Percentiles rank a stretch among this genome's conserved stretches.
phyloP scores from a whole-genome alignment of 92 coral and sea anemone genomes.

The Epizoanthus illoricatus region DNA sequence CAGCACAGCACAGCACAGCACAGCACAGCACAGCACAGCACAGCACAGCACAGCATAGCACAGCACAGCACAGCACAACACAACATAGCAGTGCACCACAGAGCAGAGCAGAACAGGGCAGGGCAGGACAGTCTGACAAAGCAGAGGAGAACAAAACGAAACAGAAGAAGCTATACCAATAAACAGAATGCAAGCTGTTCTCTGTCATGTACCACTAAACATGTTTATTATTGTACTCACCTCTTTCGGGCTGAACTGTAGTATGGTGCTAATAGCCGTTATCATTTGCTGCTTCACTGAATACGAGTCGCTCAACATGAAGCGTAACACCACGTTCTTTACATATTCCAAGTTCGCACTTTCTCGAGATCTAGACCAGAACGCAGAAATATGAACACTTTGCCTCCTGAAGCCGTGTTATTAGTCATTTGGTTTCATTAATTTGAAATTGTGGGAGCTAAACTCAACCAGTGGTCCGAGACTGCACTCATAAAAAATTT shows the following conservation, averaged over 20 bases:
- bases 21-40: too few relatives aligned
- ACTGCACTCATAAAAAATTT: too few relatives aligned
- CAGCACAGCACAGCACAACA: too few relatives aligned
- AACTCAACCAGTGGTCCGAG: too few relatives aligned
- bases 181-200: not conserved
- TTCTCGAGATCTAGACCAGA: conserved; percentile 76
- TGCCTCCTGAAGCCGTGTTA: too few relatives aligned
- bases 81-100: too few relatives aligned
- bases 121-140: too few relatives aligned
- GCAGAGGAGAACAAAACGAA: not conserved
- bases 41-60: too few relatives aligned
- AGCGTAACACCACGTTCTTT: conserved; percentile 87
- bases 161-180: not conserved
- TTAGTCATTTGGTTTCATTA: too few relatives aligned
- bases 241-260: conserved; percentile 97
- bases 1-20: too few relatives aligned
- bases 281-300: conserved; percentile 97
- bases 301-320: conserved; percentile 83
- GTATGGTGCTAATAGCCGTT: conserved; percentile 82
- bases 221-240: conserved; percentile 39
- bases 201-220: not conserved
- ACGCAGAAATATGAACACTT: not conserved
- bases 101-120: too few relatives aligned
- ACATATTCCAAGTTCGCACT: conserved; percentile 95
- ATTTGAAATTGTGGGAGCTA: too few relatives aligned